Percentiles rank a stretch among this genome's conserved stretches.
These are phyloP conservation scores for Pachypanchax playfairii DNA, from an alignment of 2,113 vertebrate genomes.

Conservation along the genomic window DNA sequence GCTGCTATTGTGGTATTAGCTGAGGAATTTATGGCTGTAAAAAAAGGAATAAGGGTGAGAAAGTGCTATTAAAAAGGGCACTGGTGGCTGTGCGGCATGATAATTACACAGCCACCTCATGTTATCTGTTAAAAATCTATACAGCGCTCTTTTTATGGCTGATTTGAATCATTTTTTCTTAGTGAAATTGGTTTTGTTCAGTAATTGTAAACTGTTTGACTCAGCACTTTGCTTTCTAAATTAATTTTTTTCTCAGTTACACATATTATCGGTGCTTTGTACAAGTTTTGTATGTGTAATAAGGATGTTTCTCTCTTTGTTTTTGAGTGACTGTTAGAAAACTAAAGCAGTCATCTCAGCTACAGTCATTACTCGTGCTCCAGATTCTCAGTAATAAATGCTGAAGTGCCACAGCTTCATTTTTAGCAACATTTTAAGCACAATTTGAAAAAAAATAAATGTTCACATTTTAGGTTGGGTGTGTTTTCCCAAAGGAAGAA, in stretches of 20 bases:
- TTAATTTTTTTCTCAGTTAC: slow-evolving; percentile 22
- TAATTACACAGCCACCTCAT: slow-evolving; percentile 30
- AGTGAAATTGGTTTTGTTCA: slow-evolving; percentile 30
- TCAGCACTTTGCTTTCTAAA: slow-evolving; percentile 21
- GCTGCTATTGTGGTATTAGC: slow-evolving; percentile 68
- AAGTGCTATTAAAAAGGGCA: slow-evolving; percentile 55
- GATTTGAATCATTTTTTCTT: slow-evolving; percentile 17
- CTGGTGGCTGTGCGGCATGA: slow-evolving; percentile 3
- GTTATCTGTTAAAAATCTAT: slow-evolving; percentile 12
- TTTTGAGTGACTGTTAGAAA: neutral
- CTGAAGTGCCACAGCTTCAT: slow-evolving; percentile 5
- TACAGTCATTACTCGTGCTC: slow-evolving; percentile 11
- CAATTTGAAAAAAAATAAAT: too few relatives aligned
- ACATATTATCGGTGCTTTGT: slow-evolving; percentile 19
- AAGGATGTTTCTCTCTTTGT: slow-evolving; percentile 8
- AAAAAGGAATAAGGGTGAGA: slow-evolving; percentile 42
- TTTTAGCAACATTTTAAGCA: slow-evolving; percentile 21
- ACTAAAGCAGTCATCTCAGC: slow-evolving; percentile 6
- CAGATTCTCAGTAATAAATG: slow-evolving; percentile 9
- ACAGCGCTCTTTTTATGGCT: neutral
- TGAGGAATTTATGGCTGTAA: slow-evolving; percentile 67
- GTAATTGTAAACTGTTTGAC: slow-evolving; percentile 24
- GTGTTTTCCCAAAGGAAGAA: slow-evolving; percentile 18
- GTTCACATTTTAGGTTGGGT: slow-evolving; percentile 19
- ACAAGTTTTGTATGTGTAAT: slow-evolving; percentile 6